Conservation (phyloP, 2,888 invertebrate species). For the Noctua janthina region DNA sequence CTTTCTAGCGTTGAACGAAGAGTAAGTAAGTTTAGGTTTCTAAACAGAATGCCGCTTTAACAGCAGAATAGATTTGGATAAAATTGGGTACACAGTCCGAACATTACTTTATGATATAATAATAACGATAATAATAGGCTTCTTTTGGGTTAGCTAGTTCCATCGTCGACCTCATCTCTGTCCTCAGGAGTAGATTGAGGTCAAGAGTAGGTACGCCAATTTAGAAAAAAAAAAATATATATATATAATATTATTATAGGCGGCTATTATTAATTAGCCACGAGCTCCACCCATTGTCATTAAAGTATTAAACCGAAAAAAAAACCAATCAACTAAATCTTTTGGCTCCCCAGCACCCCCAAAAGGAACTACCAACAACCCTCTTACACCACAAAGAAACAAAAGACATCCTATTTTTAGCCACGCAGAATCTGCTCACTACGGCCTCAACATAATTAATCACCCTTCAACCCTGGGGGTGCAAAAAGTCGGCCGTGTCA, state of each 20-base stretch:
- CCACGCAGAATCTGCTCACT: conserved; percentile 33
- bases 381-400: conserved; percentile 20
- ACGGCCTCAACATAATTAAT: conserved; percentile 57
- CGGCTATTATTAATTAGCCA: too few relatives aligned
- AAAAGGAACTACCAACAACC: conserved; percentile 4
- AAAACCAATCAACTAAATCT: neutral
- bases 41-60: neutral
- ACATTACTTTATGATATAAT: too few relatives aligned
- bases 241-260: too few relatives aligned
- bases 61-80: neutral
- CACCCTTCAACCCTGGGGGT: conserved; percentile 41
- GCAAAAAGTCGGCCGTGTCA: conserved; percentile 72
- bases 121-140: too few relatives aligned
- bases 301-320: neutral
- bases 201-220: too few relatives aligned
- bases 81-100: neutral
- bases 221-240: too few relatives aligned
- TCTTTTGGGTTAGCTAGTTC: too few relatives aligned
- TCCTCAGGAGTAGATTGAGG: too few relatives aligned
- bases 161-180: too few relatives aligned
- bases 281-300: too few relatives aligned
- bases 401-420: conserved; percentile 40
- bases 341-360: neutral
- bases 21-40: neutral
- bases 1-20: neutral